Evolutionary conservation across 2,888 invertebrate genomes (phyloP), one percentile per base, ranked within the genome.

Genomic region (Archips xylosteana): DNA sequence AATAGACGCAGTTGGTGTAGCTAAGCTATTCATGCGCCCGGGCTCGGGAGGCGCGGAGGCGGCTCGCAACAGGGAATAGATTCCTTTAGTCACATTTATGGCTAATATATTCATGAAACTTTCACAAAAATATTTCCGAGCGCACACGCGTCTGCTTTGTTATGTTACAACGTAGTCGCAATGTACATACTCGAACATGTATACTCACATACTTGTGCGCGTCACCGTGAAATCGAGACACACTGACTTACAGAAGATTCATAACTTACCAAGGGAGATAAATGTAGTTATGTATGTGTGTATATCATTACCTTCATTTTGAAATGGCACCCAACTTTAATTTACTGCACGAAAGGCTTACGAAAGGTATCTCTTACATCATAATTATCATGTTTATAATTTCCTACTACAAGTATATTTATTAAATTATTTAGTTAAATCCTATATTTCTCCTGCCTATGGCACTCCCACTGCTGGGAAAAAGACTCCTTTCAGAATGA

Each of bases 81-180:
- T 92, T 92, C 87, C 89, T 90, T 92, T 91, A 92, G 89, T 92
- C 92, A 92, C 92, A 92, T 93, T 94, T 94, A 94, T 93, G 89
- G 93, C 92, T 94, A 94, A 94, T 93, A 93, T 94, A 94, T 94
- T 94, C 94, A 94, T 94, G 93, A 91, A 94, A 92, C 86, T 92
- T 92, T 89, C 89, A 88, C 89, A 90, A 92, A 92, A 92, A 92
- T 90, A 91, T 92, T 90, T 86, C 84, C 85, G 87, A 87, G 86
- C 86, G 84, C 83, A 87, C 86, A 87, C 86, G 84, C 81, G 83
- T 84, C 84, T 86, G 87, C 84, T 89, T 88, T 89, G 89, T 89
- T 89, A 88, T 85, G 86, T 74, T 69, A 74, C 81, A 81, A 81
- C 82, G 84, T 82, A 86, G 81, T 84, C 82, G 85, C 85, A 83